Percentiles rank a stretch among this genome's conserved stretches.
Conservation (phyloP, 1,140 invertebrate genomes). For the Archegozetes longisetosus region DNA sequence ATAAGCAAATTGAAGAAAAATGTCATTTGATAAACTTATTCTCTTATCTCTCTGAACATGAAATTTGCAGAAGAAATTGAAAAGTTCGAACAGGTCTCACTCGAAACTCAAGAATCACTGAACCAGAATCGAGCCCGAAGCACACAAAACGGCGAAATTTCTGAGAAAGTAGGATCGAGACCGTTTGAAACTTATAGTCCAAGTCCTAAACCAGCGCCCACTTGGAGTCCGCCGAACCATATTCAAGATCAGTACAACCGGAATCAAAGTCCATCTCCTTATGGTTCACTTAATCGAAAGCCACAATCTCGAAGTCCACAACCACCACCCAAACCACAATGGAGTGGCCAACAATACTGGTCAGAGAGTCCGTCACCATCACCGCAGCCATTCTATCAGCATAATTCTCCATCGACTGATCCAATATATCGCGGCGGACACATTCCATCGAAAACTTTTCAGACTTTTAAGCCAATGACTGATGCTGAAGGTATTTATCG, state of each 20-base stretch:
- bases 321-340: neutral
- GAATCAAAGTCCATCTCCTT: neutral
- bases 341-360: too few species aligned
- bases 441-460: neutral
- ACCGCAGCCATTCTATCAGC: neutral
- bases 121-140: neutral
- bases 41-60: neutral
- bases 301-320: neutral
- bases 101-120: neutral
- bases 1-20: neutral
- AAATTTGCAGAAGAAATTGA: slow-evolving; percentile 8
- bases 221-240: neutral
- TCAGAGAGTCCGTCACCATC: too few species aligned
- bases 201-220: neutral
- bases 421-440: neutral
- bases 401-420: neutral
- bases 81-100: slow-evolving; percentile 5
- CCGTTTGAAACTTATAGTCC: neutral
- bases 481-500: too few species aligned
- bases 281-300: neutral
- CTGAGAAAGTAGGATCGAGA: neutral
- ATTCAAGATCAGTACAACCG: neutral
- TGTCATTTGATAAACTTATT: neutral
- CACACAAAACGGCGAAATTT: neutral
- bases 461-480: too few species aligned